phyloP scores from a whole-genome alignment of 2,113 vertebrate genomes.

The Oxyruncus cristatus region DNA sequence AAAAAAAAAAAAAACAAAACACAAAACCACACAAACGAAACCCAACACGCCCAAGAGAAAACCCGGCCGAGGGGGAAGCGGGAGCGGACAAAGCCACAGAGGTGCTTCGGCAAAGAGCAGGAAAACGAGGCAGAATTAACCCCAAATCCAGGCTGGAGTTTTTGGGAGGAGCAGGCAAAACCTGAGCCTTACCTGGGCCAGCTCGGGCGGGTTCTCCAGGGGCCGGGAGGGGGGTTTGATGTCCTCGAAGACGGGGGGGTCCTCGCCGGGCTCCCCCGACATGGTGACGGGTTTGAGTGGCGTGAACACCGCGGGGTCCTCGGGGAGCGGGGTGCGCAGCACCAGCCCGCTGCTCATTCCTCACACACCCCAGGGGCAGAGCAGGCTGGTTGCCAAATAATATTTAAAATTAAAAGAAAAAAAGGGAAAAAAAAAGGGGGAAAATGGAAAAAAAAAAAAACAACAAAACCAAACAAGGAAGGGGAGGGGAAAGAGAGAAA shows the following conservation, averaged over 20 bases:
- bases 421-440: accelerated
- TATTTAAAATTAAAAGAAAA: not conserved
- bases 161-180: not conserved
- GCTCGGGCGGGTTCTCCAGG: conserved; percentile 46
- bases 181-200: conserved; percentile 66
- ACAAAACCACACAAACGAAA: not conserved
- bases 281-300: conserved; percentile 85
- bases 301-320: conserved; percentile 82
- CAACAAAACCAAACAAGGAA: not conserved
- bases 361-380: not conserved
- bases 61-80: not conserved
- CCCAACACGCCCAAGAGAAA: not conserved
- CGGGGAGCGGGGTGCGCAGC: conserved; percentile 72
- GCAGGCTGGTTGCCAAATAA: not conserved
- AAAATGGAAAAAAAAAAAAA: too few species aligned
- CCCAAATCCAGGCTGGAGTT: accelerated
- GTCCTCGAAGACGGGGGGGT: conserved; percentile 87
- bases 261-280: conserved; percentile 79
- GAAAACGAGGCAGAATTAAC: not conserved
- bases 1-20: not conserved
- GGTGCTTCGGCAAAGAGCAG: not conserved
- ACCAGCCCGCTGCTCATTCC: conserved; percentile 82
- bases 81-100: not conserved
- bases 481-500: not conserved
- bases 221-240: conserved; percentile 79